Conservation (phyloP, 2,888 invertebrate genomes). For the Eretmocerus hayati region DNA sequence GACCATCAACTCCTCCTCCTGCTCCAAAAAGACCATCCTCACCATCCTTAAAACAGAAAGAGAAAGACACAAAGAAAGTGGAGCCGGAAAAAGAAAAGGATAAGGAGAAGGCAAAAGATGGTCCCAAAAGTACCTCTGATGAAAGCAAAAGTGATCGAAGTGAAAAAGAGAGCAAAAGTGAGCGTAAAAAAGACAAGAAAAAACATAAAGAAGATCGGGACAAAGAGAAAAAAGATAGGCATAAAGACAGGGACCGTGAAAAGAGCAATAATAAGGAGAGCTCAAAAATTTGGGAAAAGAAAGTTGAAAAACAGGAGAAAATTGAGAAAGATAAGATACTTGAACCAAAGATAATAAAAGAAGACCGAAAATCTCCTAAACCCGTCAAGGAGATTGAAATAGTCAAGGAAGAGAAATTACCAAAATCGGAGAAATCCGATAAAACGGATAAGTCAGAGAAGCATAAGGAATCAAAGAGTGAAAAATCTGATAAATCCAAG, state of each 20-base stretch:
- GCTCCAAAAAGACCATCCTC: slow-evolving; percentile 29
- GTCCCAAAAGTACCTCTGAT: slow-evolving; percentile 49
- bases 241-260: slow-evolving; percentile 45
- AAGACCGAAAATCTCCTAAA: slow-evolving; percentile 39
- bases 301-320: slow-evolving; percentile 59
- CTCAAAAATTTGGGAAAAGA: slow-evolving; percentile 51
- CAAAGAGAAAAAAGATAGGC: slow-evolving; percentile 53
- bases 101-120: slow-evolving; percentile 45
- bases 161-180: slow-evolving; percentile 48
- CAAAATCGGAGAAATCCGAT: slow-evolving; percentile 37
- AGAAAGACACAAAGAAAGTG: slow-evolving; percentile 40
- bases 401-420: slow-evolving; percentile 35
- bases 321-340: slow-evolving; percentile 44
- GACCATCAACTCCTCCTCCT: slow-evolving; percentile 38
- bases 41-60: slow-evolving; percentile 38
- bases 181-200: slow-evolving; percentile 49
- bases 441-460: slow-evolving; percentile 40
- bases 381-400: slow-evolving; percentile 38
- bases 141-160: slow-evolving; percentile 50
- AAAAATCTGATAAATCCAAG: slow-evolving; percentile 47
- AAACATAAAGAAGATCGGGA: slow-evolving; percentile 52
- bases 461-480: slow-evolving; percentile 34
- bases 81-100: slow-evolving; percentile 26
- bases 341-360: slow-evolving; percentile 46
- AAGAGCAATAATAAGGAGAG: slow-evolving; percentile 49